A percentile compares a stretch with the other conserved stretches of the same genome.
phyloP scores from a whole-genome alignment of 1,140 invertebrate genomes.

The Sarcophaga peregrina region DNA sequence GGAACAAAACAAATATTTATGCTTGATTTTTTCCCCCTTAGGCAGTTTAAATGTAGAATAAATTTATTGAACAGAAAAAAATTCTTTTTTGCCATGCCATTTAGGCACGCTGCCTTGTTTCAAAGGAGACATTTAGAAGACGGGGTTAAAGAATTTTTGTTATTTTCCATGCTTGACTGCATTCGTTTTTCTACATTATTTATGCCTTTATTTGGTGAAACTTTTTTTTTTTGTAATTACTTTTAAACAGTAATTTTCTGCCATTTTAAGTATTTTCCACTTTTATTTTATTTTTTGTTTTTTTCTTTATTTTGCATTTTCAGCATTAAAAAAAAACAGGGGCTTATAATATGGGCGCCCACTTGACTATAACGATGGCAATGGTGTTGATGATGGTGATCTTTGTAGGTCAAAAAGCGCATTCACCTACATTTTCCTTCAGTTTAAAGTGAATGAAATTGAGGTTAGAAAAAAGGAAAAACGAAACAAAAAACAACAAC shows the following conservation, averaged over 20 bases:
- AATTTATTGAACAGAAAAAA: not conserved
- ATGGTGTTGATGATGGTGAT: conserved; percentile 9
- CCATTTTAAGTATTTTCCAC: not conserved
- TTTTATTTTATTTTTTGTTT: no score
- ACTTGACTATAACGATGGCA: no score
- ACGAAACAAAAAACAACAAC: not conserved
- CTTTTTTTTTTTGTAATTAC: not conserved
- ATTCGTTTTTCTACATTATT: not conserved
- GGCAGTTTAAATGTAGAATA: not conserved
- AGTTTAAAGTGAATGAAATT: not conserved
- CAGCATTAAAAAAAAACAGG: not conserved
- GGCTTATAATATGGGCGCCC: no score
- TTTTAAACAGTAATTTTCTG: conserved; percentile 15
- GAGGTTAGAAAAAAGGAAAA: not conserved
- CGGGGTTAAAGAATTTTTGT: not conserved
- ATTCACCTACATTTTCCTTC: conserved; percentile 9
- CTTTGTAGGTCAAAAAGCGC: conserved; percentile 26
- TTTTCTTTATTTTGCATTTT: not conserved
- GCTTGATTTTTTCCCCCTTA: no score
- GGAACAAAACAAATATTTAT: not conserved
- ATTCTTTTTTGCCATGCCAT: not conserved
- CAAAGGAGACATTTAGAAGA: not conserved
- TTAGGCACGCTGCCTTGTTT: no score
- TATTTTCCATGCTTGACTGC: not conserved
- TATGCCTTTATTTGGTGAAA: no score